Evolutionary conservation across 2,888 invertebrate genomes (phyloP).

Genomic region (Eilema depressum): DNA sequence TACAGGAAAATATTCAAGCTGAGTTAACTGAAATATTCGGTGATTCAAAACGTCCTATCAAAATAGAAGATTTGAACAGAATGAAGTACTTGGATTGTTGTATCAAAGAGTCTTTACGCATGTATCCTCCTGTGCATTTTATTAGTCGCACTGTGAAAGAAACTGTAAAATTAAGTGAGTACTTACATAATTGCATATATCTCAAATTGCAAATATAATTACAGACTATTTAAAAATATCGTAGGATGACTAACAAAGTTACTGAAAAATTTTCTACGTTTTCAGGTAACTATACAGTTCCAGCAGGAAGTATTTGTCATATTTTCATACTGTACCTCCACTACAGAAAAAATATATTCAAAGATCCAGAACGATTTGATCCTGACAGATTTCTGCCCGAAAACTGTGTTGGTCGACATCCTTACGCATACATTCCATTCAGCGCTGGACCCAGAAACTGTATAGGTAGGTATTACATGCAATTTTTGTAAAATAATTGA

Average conservation of each 20-base stretch:
- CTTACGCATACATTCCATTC: slow-evolving; percentile 89
- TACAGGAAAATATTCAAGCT: slow-evolving; percentile 87
- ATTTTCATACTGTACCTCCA: slow-evolving; percentile 88
- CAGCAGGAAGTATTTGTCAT: slow-evolving; percentile 83
- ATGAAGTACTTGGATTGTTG: slow-evolving; percentile 90
- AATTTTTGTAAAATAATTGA: too few species aligned
- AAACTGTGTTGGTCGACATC: slow-evolving; percentile 82
- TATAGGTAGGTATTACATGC: slow-evolving; percentile 83
- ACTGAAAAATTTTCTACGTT: not conserved
- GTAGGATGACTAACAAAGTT: not conserved
- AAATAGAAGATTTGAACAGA: slow-evolving; percentile 85
- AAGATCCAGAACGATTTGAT: slow-evolving; percentile 89
- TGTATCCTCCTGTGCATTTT: slow-evolving; percentile 89
- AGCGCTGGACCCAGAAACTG: slow-evolving; percentile 90
- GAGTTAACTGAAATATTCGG: slow-evolving; percentile 89
- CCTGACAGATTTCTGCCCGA: slow-evolving; percentile 91
- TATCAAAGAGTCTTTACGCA: slow-evolving; percentile 89
- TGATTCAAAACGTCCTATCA: slow-evolving; percentile 86
- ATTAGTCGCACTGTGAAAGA: slow-evolving; percentile 86
- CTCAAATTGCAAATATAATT: not conserved
- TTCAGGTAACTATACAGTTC: slow-evolving; percentile 69
- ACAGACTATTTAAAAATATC: not conserved
- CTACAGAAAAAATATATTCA: slow-evolving; percentile 87
- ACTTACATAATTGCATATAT: too few species aligned
- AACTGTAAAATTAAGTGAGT: slow-evolving; percentile 84